Percentiles rank a stretch among this genome's conserved stretches.
Evolutionary conservation across 2,797 vertebrate genomes (phyloP).

Genomic region (Gadopsis marmoratus): DNA sequence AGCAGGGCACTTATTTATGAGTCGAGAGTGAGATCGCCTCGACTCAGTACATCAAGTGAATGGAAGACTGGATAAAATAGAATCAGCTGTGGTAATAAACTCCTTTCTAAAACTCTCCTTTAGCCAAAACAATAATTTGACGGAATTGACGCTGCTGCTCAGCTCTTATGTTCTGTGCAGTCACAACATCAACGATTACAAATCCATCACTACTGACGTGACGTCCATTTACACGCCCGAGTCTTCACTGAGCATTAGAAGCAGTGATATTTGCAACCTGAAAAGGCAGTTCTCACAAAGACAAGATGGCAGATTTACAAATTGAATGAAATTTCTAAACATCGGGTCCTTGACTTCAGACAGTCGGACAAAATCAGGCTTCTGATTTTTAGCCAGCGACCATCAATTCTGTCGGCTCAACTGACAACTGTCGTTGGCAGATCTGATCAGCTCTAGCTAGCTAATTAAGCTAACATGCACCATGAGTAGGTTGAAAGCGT

Average conservation of each 20-base stretch:
- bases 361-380: too few species aligned
- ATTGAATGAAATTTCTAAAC: too few species aligned
- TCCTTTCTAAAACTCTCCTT: conserved; percentile 3
- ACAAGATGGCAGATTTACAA: too few species aligned
- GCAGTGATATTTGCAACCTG: background rate
- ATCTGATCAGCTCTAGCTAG: background rate
- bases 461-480: background rate
- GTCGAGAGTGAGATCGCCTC: background rate
- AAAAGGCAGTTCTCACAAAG: background rate
- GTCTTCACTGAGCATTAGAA: background rate
- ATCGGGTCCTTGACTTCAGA: too few species aligned
- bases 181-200: background rate
- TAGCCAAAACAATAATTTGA: conserved; percentile 3
- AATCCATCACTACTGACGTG: background rate
- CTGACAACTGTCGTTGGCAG: too few species aligned
- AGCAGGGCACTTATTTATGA: conserved; percentile 9
- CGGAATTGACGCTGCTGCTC: background rate
- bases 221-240: background rate
- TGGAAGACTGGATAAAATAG: background rate
- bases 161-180: too few species aligned
- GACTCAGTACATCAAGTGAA: background rate
- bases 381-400: background rate
- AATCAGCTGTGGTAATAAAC: background rate
- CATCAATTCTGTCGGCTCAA: background rate
- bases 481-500: background rate